Evolutionary conservation across 2,888 invertebrate species (phyloP), one percentile per base, ranked within the genome.

Genomic region (Andrena minutula): DNA sequence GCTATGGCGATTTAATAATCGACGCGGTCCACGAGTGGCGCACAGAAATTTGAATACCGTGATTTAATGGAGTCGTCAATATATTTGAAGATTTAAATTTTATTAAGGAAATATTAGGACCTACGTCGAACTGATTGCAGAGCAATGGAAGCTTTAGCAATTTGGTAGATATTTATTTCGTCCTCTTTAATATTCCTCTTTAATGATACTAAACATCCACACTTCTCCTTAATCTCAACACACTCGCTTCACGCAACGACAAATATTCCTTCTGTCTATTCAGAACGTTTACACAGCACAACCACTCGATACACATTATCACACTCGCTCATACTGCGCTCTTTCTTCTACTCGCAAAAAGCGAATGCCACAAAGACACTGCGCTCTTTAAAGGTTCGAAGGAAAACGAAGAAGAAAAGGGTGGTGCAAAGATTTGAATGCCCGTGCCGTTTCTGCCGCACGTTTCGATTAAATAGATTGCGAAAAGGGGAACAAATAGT

Each of bases 351-450:
- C 30, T 2, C 20, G 8, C 51, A 41, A 12, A 53, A 41, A 69
- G 20, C 28, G 28, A n/a, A 12, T 12, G 1, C 8, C 6, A 60
- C 49, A 23, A 35, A 75, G n/a, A 23, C 61, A 7, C 6, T 12
- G 0, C 28, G 1, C 16, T 5, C 35, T 63, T 41, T 35, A 26
- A 63, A 23, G 23, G 6, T 20, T 23, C 63, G 12, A 7, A 5
- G 32, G 32, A 7, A 5, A n/a, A 63, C 41, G 23, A 12, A 7
- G 23, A 32, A 2, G 8, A 63, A 23, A 23, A 35, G 16, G 10
- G n/a, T 6, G 12, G 16, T 58, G 51, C 70, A 70, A 70, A 70
- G 28, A 68, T 75, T 60, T 60, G 20, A 16, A 53, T 28, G 16
- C 20, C 28, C 23, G 32, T 53, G 12, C 65, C 32, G 10, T 53